Base-by-base conservation (phyloP, 2,113 vertebrate genomes). In the Sorex fumeus region DNA sequence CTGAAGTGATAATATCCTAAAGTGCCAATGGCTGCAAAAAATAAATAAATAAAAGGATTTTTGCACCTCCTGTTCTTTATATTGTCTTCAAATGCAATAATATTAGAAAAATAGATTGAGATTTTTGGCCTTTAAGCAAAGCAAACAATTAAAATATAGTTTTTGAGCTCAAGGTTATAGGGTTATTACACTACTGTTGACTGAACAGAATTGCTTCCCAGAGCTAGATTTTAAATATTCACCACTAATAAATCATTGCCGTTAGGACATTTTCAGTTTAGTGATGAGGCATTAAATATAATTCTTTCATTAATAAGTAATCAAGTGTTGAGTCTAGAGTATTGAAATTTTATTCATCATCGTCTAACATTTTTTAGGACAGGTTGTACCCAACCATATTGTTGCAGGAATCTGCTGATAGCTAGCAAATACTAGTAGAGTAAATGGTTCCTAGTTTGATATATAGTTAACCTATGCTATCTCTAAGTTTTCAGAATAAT, bases 1-100 rank as follows among this genome's bases (percentile, higher is more conserved):
- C 96, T 95, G 80, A 91, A 96, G 88, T 84, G 89, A 30, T 92
- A 91, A 93, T 27, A 18, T 95, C 93, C 94, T 76, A 87, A 95
- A 92, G 79, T 95, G 40, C 90, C 95, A 96, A 89, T 64, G 96
- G 80, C 57, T 60, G 18, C 72, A 89, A 84, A 86, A 91, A 82
- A 95, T 91, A 19, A 84, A 84, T 95, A 23, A 60, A 7, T 60
- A 50, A 50, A 50, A 92, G 28, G 40, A 75, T 71, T 92, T 96
- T 95, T 94, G 88, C 67, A 84, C 95, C 91, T 97, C 57, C 66
- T 93, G 8, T 84, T 95, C 91, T 60, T 91, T 93, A 43, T 92
- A 70, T 94, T 84, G 32, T 91, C 91, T 88, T 93, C 75, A 74
- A 91, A 6, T 91, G n/a, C 45, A 85, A 25, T 85, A 66, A 28